phyloP scores from a whole-genome alignment of 2,113 vertebrate species.

The Felis catus region F.catus_Fca126_mat1.0 CM031426.1:23330501-23331000 shows the following conservation, averaged over 20 bases:
- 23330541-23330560: not conserved
- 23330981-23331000: not conserved
- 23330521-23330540: not conserved
- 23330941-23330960: not conserved
- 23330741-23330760: not conserved
- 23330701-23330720: not conserved
- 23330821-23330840: not conserved
- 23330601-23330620: not conserved
- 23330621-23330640: not conserved
- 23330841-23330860: not conserved
- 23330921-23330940: not conserved
- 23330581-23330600: not conserved
- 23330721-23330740: not conserved
- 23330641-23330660: not conserved
- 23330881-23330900: not conserved
- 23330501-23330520: not conserved
- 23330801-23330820: not conserved
- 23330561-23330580: not conserved
- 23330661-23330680: not conserved
- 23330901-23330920: not conserved
- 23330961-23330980: not conserved
- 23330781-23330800: not conserved
- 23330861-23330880: not conserved
- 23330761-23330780: not conserved
- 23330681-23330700: rapidly evolving